Evolutionary conservation across 1,140 invertebrate genomes (phyloP).

Genomic region (Oppia nitens): DNA sequence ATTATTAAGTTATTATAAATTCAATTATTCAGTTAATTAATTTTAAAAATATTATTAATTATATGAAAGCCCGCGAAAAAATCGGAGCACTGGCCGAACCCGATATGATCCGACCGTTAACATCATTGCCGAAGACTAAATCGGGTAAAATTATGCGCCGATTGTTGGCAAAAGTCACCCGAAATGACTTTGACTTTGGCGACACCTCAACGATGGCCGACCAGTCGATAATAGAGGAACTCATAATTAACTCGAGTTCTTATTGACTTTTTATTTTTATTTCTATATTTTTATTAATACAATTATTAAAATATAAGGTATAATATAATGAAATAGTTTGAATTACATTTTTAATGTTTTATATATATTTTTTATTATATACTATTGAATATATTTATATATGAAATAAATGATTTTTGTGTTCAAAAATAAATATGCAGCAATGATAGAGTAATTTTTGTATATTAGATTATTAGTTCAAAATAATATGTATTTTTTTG

Average conservation of each 20-base stretch:
- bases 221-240: constrained; percentile 56
- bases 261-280: no score
- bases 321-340: no score
- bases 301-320: no score
- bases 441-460: no score
- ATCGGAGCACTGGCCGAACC: constrained; percentile 94
- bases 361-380: no score
- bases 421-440: no score
- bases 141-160: constrained; percentile 97
- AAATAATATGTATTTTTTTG: no score
- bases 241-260: constrained; percentile 36
- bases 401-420: no score
- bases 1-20: not conserved
- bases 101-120: constrained; percentile 79
- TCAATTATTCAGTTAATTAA: not conserved
- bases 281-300: no score
- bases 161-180: constrained; percentile 77
- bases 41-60: not conserved
- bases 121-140: constrained; percentile 82
- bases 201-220: constrained; percentile 84
- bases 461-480: no score
- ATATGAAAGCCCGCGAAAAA: constrained; percentile 52
- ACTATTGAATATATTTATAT: no score
- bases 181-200: constrained; percentile 68
- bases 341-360: no score